phyloP scores from a whole-genome alignment of 2,113 vertebrate species.

The Laticauda laticaudata region DNA sequence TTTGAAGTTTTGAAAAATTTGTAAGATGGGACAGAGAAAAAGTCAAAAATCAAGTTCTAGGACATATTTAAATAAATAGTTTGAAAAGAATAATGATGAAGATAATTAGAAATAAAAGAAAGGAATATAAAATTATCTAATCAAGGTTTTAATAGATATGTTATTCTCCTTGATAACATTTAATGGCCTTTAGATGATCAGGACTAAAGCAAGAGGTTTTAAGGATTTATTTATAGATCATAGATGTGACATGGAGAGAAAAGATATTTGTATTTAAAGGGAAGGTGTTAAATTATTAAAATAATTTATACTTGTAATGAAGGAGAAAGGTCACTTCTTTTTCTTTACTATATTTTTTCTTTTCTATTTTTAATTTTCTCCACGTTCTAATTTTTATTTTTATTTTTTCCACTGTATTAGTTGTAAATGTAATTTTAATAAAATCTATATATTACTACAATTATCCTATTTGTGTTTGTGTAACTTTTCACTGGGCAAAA shows the following conservation, averaged over 20 bases:
- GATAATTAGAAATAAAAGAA: not conserved
- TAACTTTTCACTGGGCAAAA: not conserved
- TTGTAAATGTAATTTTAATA: not conserved
- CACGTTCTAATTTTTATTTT: not conserved
- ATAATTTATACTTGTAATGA: too few relatives aligned
- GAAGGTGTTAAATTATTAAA: too few relatives aligned
- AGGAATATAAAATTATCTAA: not conserved
- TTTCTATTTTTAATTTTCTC: not conserved
- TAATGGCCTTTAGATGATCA: not conserved
- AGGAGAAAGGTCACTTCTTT: too few relatives aligned
- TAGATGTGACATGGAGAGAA: too few relatives aligned
- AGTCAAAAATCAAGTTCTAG: not conserved
- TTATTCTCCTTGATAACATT: not conserved
- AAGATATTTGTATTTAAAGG: too few relatives aligned
- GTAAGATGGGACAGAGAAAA: not conserved
- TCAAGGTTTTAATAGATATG: not conserved
- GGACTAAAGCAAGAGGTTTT: not conserved
- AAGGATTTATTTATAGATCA: too few relatives aligned
- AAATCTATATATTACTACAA: not conserved
- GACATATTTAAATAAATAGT: not conserved
- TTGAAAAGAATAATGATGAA: not conserved
- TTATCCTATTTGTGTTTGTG: not conserved
- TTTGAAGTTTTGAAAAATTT: not conserved
- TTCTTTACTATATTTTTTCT: too few relatives aligned
- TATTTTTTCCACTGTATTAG: not conserved